Base-by-base conservation (phyloP, 2,797 vertebrate species). In the Chloroceryle inda region DNA sequence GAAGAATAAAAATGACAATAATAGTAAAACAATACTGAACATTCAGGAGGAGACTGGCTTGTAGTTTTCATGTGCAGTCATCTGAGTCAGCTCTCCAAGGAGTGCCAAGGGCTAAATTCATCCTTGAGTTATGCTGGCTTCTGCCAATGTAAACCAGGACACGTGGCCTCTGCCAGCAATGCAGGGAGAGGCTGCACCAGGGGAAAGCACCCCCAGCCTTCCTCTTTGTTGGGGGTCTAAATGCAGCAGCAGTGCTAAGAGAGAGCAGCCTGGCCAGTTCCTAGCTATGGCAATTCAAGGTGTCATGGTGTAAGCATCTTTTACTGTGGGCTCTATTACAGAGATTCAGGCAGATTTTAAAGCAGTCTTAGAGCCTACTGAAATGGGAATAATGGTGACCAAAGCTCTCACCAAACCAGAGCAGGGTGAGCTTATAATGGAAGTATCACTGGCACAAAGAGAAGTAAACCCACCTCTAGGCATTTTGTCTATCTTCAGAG, bases 51-150 rank as follows among this genome's bases (percentile, higher is more conserved):
- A 95, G 77, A 95, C 82, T 19, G 9, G 89, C 91, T 90, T 94
- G 95, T 94, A 96, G 89, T 94, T 96, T 96, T 97, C 94, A 90
- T 93, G 89, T 76, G 87, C 94, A 96, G 94, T 88, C 94, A 94
- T 88, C 91, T 94, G 95, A 96, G 93, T 96, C 96, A 96, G 94
- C 91, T 96, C 94, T 94, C 94, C 52, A 76, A 84, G 88, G 93
- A 95, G 73, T 77, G 95, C 96, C 96, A 95, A 88, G 77, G 96
- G 94, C 96, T 96, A 96, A 97, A 96, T 96, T 95, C 89, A 96
- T 88, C 96, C 96, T 66, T 89, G 85, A 95, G 94, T 80, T 94
- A 95, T 88, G 95, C 76, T 74, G 80, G 94, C 80, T 96, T 88
- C 77, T 97, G 94, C 95, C 96, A 96, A 95, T 12, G 82, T 96